Percentiles rank a stretch among this genome's conserved stretches.
phyloP scores from a whole-genome alignment of 2,888 invertebrate genomes.

The Standfussiana lucernea region DNA sequence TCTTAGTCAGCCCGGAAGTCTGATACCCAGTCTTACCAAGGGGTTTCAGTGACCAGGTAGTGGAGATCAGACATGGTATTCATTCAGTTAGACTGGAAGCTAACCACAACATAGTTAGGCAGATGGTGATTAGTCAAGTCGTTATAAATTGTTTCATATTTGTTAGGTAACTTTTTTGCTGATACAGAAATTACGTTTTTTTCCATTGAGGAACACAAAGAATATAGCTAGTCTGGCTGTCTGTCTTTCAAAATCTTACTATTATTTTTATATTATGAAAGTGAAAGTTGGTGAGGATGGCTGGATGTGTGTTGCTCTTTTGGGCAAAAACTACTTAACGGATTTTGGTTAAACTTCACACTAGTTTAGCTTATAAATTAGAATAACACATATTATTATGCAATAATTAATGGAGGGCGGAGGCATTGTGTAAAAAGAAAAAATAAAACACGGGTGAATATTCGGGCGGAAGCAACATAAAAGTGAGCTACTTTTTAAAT shows the following conservation, averaged over 20 bases:
- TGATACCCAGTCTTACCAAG: background rate
- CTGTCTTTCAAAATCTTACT: background rate
- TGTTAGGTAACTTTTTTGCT: background rate
- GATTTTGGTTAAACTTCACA: background rate
- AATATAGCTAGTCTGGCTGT: background rate
- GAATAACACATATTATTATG: background rate
- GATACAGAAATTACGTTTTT: background rate
- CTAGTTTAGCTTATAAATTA: background rate
- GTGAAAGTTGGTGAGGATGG: background rate
- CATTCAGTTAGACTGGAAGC: background rate
- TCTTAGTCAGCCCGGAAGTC: background rate
- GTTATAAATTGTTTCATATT: background rate
- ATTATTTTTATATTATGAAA: background rate
- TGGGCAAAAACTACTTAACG: background rate
- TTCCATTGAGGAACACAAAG: background rate
- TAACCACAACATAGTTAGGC: background rate
- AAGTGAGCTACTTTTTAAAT: background rate
- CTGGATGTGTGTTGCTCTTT: background rate
- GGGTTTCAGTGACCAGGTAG: background rate
- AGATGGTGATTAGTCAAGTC: background rate
- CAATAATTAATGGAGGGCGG: too few relatives aligned
- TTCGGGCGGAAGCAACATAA: constrained; percentile 3
- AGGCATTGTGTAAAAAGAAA: background rate
- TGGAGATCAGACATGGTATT: too few relatives aligned
- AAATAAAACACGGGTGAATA: background rate